Conservation (phyloP, 2,888 invertebrate genomes). For the Psylliodes chrysocephalus region DNA sequence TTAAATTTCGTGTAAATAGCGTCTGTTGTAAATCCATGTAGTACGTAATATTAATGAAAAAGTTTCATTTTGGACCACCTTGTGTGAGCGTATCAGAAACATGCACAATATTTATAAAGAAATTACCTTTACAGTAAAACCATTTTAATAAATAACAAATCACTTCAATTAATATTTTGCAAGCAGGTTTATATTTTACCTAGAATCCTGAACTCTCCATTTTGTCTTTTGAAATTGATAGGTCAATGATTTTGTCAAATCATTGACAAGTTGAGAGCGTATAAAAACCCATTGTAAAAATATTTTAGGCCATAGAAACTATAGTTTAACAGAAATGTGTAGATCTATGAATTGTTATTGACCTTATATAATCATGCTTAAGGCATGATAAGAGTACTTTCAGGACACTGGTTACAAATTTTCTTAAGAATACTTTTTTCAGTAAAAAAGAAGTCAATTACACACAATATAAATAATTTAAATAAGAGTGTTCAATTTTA, state of each 20-base stretch:
- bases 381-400: background rate
- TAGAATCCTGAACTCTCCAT: background rate
- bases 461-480: constrained; percentile 18
- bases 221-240: background rate
- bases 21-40: too few species aligned
- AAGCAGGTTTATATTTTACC: background rate
- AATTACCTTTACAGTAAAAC: background rate
- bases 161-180: background rate
- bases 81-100: background rate
- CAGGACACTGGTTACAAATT: background rate
- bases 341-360: too few species aligned
- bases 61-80: too few species aligned
- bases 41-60: too few species aligned
- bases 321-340: too few species aligned
- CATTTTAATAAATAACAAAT: background rate
- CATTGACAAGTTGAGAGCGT: too few species aligned
- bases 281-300: too few species aligned
- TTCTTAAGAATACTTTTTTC: constrained; percentile 11
- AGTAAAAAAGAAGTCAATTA: constrained; percentile 24
- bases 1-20: too few species aligned
- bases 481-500: constrained; percentile 30
- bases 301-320: too few species aligned
- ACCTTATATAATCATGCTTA: too few species aligned
- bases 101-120: background rate
- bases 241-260: too few species aligned